Conservation (phyloP, 2,797 vertebrate species). For the Muscicapa striata region DNA sequence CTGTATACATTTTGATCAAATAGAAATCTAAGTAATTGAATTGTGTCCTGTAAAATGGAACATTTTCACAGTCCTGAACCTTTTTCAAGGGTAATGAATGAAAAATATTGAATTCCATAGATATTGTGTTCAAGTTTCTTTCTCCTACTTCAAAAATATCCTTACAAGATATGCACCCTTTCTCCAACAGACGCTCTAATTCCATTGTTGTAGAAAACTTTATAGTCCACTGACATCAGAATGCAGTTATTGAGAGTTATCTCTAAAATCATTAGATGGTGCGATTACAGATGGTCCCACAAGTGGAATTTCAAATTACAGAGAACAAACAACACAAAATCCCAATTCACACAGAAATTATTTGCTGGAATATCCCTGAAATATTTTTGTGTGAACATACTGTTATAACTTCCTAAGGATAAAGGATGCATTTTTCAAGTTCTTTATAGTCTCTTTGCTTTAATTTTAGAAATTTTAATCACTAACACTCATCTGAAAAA, state of each 20-base stretch:
- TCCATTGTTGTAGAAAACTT: not conserved
- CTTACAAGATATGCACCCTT: not conserved
- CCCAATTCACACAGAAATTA: too few species aligned
- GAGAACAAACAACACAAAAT: not conserved
- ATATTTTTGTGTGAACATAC: not conserved
- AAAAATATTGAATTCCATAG: not conserved
- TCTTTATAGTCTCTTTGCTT: not conserved
- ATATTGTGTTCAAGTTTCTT: not conserved
- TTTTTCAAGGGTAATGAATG: not conserved
- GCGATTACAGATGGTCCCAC: not conserved
- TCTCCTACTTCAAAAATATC: not conserved
- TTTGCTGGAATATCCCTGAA: not conserved
- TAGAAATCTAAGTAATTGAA: not conserved
- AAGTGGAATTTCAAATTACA: not conserved
- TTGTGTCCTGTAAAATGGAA: not conserved
- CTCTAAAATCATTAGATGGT: not conserved
- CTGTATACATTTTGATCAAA: not conserved
- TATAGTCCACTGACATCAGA: not conserved
- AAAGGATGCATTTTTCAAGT: not conserved
- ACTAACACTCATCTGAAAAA: not conserved
- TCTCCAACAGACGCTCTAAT: not conserved
- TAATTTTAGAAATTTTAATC: not conserved
- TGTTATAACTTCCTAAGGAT: not conserved
- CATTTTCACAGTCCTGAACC: not conserved
- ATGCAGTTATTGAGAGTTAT: not conserved